Percentiles rank a stretch among this genome's conserved stretches.
Conservation (phyloP, 2,113 vertebrate species). For the Sinocyclocheilus anshuiensis region DNA sequence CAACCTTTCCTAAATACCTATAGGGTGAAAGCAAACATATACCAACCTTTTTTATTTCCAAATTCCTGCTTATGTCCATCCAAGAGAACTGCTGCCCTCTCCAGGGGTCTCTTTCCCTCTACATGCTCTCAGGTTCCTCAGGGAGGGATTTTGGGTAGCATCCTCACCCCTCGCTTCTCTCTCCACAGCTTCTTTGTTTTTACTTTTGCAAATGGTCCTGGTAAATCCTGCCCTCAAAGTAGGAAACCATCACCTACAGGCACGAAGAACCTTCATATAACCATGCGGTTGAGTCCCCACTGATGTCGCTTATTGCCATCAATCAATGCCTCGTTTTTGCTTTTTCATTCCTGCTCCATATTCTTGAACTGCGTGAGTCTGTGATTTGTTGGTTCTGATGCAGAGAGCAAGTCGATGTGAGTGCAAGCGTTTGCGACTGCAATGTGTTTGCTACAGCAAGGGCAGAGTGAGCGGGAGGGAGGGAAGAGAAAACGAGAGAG, state of each 20-base stretch:
- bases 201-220: slow-evolving; percentile 25
- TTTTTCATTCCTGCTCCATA: slow-evolving; percentile 3
- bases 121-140: slow-evolving; percentile 22
- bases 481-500: slow-evolving; percentile 22
- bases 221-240: slow-evolving; percentile 16
- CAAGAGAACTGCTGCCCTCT: slow-evolving; percentile 19
- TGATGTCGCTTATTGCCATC: background rate
- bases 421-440: slow-evolving; percentile 48
- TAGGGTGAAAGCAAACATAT: slow-evolving; percentile 9
- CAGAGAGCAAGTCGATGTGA: slow-evolving; percentile 49
- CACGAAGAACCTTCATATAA: slow-evolving; percentile 18
- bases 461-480: slow-evolving; percentile 42
- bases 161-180: background rate
- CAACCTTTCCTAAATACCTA: slow-evolving; percentile 13
- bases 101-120: background rate
- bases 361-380: slow-evolving; percentile 9
- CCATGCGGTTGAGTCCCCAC: background rate
- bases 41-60: slow-evolving; percentile 53
- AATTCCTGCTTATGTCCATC: slow-evolving; percentile 28
- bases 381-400: slow-evolving; percentile 55
- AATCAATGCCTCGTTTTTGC: slow-evolving; percentile 23
- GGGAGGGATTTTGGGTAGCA: slow-evolving; percentile 1
- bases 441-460: slow-evolving; percentile 57
- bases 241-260: slow-evolving; percentile 18
- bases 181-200: slow-evolving; percentile 21